Evolutionary conservation across 2,888 invertebrate genomes (phyloP).

Genomic region (Rotaria magnacalcarata): DNA sequence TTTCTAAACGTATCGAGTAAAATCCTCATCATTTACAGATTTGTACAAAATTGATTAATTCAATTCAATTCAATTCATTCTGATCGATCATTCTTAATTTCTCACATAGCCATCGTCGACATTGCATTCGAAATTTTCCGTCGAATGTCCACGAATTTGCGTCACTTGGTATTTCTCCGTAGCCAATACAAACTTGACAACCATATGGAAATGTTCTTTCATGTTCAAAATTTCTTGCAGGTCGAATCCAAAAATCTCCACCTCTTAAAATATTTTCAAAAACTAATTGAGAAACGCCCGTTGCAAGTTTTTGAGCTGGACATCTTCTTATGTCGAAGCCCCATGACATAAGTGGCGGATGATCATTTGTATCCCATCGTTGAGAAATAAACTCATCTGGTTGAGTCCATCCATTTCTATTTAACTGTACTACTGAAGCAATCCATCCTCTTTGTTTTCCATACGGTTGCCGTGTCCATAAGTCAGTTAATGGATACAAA

Average conservation of each 20-base stretch:
- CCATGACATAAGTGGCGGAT: slow-evolving; percentile 5
- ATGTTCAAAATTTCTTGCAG: background rate
- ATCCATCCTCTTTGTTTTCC: background rate
- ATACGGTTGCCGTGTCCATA: background rate
- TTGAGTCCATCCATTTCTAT: background rate
- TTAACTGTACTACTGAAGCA: background rate
- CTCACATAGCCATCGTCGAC: background rate
- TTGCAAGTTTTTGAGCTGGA: slow-evolving; percentile 9
- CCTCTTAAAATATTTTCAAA: background rate
- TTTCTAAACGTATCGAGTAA: too few relatives aligned
- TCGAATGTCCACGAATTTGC: background rate
- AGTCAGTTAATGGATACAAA: background rate
- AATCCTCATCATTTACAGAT: too few relatives aligned
- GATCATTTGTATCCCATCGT: background rate
- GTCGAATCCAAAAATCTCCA: background rate
- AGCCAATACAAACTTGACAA: background rate
- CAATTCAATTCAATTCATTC: background rate
- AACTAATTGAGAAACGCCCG: background rate
- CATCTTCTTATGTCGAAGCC: background rate
- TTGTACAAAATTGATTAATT: background rate
- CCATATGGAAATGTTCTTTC: slow-evolving; percentile 22
- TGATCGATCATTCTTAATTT: slow-evolving; percentile 20
- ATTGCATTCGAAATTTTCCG: background rate
- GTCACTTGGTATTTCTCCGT: background rate
- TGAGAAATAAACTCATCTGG: background rate